Evolutionary conservation across 2,888 invertebrate species (phyloP), one percentile per base, ranked within the genome.

Genomic region (Phortica magna): DNA sequence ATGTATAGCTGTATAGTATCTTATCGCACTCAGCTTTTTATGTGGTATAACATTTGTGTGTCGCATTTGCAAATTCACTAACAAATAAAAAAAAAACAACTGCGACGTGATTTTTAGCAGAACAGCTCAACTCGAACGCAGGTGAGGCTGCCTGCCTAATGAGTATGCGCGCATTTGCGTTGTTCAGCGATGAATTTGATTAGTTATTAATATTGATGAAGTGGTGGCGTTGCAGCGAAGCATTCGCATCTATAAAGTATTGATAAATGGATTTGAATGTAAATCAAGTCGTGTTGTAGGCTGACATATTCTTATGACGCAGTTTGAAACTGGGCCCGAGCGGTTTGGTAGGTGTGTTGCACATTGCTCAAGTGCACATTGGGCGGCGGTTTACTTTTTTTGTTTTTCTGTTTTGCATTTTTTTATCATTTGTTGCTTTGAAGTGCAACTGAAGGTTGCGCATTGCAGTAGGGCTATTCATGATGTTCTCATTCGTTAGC

Each of bases 131-230:
- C 61, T 22, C 17, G 19, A 10, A 14, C 39, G 53, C 70, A 71
- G 70, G 70, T 71, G 55, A 31, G 55, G 70, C 61, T 22, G 61
- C 19, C 22, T 61, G 61, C 70, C 55, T 71, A 71, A 71, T 71
- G 70, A 71, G 70, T 53, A 19, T 55, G 55, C 53, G 14, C 70
- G 31, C 70, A 31, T 39, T 53, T 48, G 53, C 70, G 53, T 53
- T 53, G 70, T 71, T 55, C 0, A 53, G 70, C 42, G 70, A 71
- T 71, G 70, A 71, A 71, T 73, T 73, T 61, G 73, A 73, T 73
- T 31, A 48, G 43, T 64, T 64, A 73, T 73, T 61, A 73, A 73
- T 73, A 73, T 73, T 73, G 73, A 73, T 73, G 73, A 61, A 73
- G 70, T 55, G 43, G 55, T 55, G 22, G 14, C 7, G 68, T 41